Evolutionary conservation across 2,113 vertebrate species (phyloP), one percentile per base, ranked within the genome.

Genomic region (Chamaetylas fuelleborni): DNA sequence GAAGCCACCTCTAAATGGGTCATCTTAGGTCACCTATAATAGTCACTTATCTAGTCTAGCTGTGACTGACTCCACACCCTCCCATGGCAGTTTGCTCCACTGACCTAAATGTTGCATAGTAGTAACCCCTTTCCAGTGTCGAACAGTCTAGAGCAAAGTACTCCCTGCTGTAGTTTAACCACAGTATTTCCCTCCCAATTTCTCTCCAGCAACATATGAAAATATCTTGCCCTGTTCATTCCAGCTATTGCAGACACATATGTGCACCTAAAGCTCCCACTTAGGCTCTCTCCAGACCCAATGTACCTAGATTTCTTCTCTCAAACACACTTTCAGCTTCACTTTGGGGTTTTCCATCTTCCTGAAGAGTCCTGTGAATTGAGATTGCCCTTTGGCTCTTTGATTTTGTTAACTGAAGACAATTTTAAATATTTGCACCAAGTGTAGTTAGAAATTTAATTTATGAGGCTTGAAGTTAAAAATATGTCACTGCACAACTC

Each of bases 31-130:
- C 81, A 80, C 42, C 67, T 76, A 3, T 40, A 88, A 86, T 3
- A 94, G 92, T 83, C 42, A 31, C 16, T 64, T 79, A 87, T 5
- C 64, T 67, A 79, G 23, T 90, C 51, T 86, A 69, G 66, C 31
- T 22, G 62, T 70, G 83, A 81, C 58, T 5, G n/a, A 85, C 56
- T 92, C 70, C 24, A 80, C 69, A 90, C 7, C 34, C 73, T 94
- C 81, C 47, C 88, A 60, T 56, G 56, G 73, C 83, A 78, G 36
- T 72, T 92, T 95, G 89, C 82, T 90, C 86, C 62, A 97, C 82
- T 96, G 90, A 96, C 95, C 88, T 93, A 93, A 78, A 96, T 92
- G 74, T 13, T 93, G 43, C 3, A 2, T 2, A 43, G 74, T 12
- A 85, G 77, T 72, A 95, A 96, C 14, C 56, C 85, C 72, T 88